phyloP scores from a whole-genome alignment of 2,797 vertebrate species.

The Argyrosomus regius region DNA sequence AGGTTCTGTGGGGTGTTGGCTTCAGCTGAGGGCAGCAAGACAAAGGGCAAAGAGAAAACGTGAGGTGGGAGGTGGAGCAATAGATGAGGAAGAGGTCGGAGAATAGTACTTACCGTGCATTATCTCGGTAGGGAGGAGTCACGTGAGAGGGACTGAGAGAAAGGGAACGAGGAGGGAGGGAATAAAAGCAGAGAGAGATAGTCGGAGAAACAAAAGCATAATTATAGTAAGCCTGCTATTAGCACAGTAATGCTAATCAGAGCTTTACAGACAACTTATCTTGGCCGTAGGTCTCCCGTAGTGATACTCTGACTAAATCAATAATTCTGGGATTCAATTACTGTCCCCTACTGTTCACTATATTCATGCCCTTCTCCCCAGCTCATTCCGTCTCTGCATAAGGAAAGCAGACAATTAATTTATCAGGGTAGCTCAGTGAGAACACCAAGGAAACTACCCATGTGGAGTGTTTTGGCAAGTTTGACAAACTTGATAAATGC shows the following conservation, averaged over 20 bases:
- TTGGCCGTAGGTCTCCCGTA: constrained; percentile 60
- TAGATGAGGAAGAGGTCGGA: constrained; percentile 20
- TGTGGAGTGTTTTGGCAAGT: constrained; percentile 31
- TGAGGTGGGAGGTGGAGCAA: constrained; percentile 33
- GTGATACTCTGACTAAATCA: constrained; percentile 73
- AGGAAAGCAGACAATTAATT: constrained; percentile 68
- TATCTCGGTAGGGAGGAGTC: constrained; percentile 13
- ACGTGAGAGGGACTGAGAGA: neutral
- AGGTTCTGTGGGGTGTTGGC: constrained; percentile 45
- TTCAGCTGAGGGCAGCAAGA: constrained; percentile 37
- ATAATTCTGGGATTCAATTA: constrained; percentile 78
- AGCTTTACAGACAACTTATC: constrained; percentile 66
- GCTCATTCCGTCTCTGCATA: constrained; percentile 54
- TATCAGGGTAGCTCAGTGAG: constrained; percentile 61
- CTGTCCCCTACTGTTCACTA: constrained; percentile 64
- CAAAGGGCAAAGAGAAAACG: constrained; percentile 39
- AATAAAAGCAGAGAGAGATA: constrained; percentile 60
- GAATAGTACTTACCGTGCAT: constrained; percentile 36
- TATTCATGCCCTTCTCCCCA: constrained; percentile 38
- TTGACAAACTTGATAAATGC: constrained; percentile 63
- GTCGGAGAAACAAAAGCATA: constrained; percentile 49
- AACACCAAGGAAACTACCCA: constrained; percentile 21
- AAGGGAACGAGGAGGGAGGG: constrained; percentile 61
- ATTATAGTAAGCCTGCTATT: constrained; percentile 66
- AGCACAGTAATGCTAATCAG: constrained; percentile 73